These are phyloP conservation scores for Probaryconus sp. DNA, from an alignment of 1,140 invertebrate genomes.

Conservation along the genomic window DNA sequence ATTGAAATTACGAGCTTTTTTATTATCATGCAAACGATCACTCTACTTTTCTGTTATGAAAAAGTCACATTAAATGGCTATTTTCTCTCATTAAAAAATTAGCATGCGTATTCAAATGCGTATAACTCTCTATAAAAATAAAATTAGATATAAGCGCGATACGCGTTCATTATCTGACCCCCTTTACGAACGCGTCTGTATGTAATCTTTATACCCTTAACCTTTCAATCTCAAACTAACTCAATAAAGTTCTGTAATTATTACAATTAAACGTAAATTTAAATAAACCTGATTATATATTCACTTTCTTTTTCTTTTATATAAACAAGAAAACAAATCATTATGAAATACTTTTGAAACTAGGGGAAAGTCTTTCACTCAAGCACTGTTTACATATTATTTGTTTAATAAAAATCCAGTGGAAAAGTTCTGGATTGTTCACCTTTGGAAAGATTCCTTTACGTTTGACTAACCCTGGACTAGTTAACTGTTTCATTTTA, in stretches of 20 bases:
- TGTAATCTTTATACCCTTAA: constrained; percentile 30
- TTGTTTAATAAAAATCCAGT: too few relatives aligned
- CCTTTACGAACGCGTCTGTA: constrained; percentile 1
- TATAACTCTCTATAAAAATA: constrained; percentile 14
- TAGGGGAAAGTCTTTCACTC: constrained; percentile 16
- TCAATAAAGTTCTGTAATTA: constrained; percentile 18
- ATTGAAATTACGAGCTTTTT: neutral
- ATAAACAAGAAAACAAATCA: constrained; percentile 2
- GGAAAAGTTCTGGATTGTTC: too few relatives aligned
- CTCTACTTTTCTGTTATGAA: constrained; percentile 18
- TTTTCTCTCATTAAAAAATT: constrained; percentile 26
- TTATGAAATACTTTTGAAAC: too few relatives aligned
- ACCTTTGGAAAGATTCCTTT: too few relatives aligned
- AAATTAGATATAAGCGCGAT: constrained; percentile 2
- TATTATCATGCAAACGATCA: constrained; percentile 1
- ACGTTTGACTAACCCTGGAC: too few relatives aligned
- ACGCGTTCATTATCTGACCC: constrained; percentile 1
- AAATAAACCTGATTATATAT: constrained; percentile 14
- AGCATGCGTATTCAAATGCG: constrained; percentile 1
- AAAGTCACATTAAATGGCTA: constrained; percentile 2
- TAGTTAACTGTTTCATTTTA: too few relatives aligned
- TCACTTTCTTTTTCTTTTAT: constrained; percentile 39
- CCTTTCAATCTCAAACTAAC: constrained; percentile 19
- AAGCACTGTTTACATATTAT: too few relatives aligned
- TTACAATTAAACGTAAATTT: constrained; percentile 16